Conservation (phyloP, 2,888 invertebrate genomes). For the Anorthoa munda region DNA sequence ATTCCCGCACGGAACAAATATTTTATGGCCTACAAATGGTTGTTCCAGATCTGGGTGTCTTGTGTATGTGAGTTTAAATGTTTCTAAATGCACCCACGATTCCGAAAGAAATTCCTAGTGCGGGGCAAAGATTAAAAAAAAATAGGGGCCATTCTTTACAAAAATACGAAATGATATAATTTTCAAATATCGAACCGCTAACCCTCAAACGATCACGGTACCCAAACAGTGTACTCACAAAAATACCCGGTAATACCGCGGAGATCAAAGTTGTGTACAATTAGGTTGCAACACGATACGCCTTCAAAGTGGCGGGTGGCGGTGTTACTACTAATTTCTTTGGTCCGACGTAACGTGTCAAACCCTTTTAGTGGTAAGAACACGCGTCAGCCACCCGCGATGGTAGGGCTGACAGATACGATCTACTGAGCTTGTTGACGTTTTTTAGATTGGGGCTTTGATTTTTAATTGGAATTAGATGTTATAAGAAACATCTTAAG, state of each 20-base stretch:
- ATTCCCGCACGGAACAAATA: no score
- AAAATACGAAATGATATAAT: background rate
- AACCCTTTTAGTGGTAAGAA: conserved; percentile 83
- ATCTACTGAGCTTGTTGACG: conserved; percentile 31
- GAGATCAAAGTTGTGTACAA: conserved; percentile 87
- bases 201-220: conserved; percentile 52
- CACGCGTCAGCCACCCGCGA: conserved; percentile 80
- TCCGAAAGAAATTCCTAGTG: no score
- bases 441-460: background rate
- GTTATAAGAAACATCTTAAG: background rate
- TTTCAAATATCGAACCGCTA: conserved; percentile 14
- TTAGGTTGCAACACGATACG: conserved; percentile 76
- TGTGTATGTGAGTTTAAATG: no score
- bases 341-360: conserved; percentile 82
- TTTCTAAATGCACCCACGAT: background rate
- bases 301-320: conserved; percentile 64
- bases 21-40: no score
- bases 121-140: background rate
- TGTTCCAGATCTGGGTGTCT: no score
- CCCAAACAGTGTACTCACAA: conserved; percentile 55
- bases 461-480: conserved; percentile 26
- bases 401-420: conserved; percentile 66
- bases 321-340: conserved; percentile 80
- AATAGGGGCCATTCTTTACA: background rate
- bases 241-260: conserved; percentile 75